A percentile compares a stretch with the other conserved stretches of the same genome.
Evolutionary conservation across 2,888 invertebrate species (phyloP).

Genomic region (Creontiades dilutus): DNA sequence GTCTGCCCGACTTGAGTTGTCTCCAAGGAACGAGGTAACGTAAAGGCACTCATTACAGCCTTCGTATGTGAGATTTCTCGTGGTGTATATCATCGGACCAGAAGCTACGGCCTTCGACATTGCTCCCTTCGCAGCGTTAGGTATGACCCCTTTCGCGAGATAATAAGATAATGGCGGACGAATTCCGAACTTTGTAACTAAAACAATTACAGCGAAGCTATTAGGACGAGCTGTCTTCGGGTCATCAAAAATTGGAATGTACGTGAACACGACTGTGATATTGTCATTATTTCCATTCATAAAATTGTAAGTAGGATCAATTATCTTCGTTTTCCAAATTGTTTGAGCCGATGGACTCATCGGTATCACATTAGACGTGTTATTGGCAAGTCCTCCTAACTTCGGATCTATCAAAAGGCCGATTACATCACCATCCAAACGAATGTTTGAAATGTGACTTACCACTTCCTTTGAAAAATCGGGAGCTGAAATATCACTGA

Average conservation of each 20-base stretch:
- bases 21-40: not conserved
- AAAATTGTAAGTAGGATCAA: not conserved
- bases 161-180: too few relatives aligned
- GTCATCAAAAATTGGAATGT: slow-evolving; percentile 16
- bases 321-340: not conserved
- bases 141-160: not conserved
- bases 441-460: too few relatives aligned
- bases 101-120: not conserved
- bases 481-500: too few relatives aligned
- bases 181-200: not conserved
- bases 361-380: too few relatives aligned
- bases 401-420: too few relatives aligned
- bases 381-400: too few relatives aligned
- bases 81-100: not conserved
- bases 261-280: not conserved
- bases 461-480: too few relatives aligned
- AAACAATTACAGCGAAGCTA: not conserved
- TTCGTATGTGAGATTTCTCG: not conserved
- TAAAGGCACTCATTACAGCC: not conserved
- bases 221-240: not conserved
- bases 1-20: not conserved
- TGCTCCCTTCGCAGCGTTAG: not conserved
- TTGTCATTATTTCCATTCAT: too few relatives aligned
- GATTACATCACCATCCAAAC: too few relatives aligned
- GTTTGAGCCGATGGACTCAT: not conserved